A percentile compares a stretch with the other conserved stretches of the same genome.
phyloP scores from a whole-genome alignment of 2,113 vertebrate genomes.

The Zosterops lateralis region DNA sequence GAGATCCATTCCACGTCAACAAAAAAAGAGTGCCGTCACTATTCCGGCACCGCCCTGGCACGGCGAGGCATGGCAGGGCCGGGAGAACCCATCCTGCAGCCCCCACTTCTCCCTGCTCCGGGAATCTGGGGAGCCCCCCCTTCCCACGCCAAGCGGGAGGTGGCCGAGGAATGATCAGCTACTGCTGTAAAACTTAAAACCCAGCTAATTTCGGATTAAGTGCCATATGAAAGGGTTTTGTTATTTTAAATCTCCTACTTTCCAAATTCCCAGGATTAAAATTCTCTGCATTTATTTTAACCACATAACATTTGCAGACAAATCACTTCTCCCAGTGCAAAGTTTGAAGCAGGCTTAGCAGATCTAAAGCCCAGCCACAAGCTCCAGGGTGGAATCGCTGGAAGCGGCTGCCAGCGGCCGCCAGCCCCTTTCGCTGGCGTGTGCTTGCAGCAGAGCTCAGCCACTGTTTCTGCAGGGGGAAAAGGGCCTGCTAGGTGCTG shows the following conservation, averaged over 20 bases:
- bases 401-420: background rate
- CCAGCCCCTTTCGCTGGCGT: background rate
- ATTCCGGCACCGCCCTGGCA: background rate
- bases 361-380: constrained; percentile 33
- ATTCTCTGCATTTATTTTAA: constrained; percentile 69
- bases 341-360: constrained; percentile 46
- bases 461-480: background rate
- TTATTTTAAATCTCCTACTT: constrained; percentile 69
- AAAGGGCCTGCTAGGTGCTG: background rate
- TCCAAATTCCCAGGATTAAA: constrained; percentile 69
- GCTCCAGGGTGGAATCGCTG: constrained; percentile 1
- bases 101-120: background rate
- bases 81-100: background rate
- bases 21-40: constrained; percentile 9
- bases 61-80: rapidly evolving
- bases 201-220: constrained; percentile 62
- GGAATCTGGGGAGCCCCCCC: background rate
- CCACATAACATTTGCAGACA: constrained; percentile 66
- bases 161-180: constrained; percentile 37
- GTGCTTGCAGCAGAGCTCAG: background rate
- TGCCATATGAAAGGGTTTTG: constrained; percentile 67
- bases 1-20: constrained; percentile 64
- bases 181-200: constrained; percentile 33
- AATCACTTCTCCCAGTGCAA: constrained; percentile 61
- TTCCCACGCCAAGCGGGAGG: background rate